These are phyloP conservation scores for Chrysina gloriosa DNA, from an alignment of 2,888 invertebrate species.

Conservation along the genomic window DNA sequence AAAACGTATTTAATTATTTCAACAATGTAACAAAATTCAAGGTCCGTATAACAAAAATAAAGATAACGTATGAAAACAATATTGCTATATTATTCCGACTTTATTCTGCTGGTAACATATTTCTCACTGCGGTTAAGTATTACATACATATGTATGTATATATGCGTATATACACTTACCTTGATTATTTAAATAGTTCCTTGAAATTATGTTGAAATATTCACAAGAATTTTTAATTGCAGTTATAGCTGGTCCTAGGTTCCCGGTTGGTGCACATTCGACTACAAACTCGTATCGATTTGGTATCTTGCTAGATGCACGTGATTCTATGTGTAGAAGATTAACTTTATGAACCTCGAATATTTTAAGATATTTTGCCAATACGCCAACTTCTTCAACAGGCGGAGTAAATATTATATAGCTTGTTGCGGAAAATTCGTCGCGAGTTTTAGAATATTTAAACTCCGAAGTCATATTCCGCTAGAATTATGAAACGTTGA, in stretches of 20 bases:
- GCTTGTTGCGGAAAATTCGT: slow-evolving; percentile 80
- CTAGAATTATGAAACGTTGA: background rate
- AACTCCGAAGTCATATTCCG: background rate
- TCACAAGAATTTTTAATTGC: slow-evolving; percentile 77
- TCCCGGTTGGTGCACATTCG: slow-evolving; percentile 85
- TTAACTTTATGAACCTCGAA: slow-evolving; percentile 87
- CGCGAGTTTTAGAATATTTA: slow-evolving; percentile 72
- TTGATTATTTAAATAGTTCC: slow-evolving; percentile 86
- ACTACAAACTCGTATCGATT: slow-evolving; percentile 94
- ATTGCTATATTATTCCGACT: too few species aligned
- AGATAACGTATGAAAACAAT: too few species aligned
- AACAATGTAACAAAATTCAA: too few species aligned
- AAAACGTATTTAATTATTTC: too few species aligned
- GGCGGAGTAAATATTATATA: slow-evolving; percentile 90
- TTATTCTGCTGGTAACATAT: too few species aligned
- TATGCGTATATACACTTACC: slow-evolving; percentile 63
- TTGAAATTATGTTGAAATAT: slow-evolving; percentile 88
- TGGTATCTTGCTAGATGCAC: slow-evolving; percentile 83
- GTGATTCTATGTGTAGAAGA: slow-evolving; percentile 92
- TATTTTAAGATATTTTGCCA: slow-evolving; percentile 88
- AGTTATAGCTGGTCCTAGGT: slow-evolving; percentile 80
- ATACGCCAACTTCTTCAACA: slow-evolving; percentile 84
- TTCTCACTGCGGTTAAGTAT: background rate
- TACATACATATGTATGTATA: background rate
- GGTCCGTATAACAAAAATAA: too few species aligned